Conservation (phyloP, 2,888 invertebrate genomes). For the Acanthosoma haemorrhoidale region DNA sequence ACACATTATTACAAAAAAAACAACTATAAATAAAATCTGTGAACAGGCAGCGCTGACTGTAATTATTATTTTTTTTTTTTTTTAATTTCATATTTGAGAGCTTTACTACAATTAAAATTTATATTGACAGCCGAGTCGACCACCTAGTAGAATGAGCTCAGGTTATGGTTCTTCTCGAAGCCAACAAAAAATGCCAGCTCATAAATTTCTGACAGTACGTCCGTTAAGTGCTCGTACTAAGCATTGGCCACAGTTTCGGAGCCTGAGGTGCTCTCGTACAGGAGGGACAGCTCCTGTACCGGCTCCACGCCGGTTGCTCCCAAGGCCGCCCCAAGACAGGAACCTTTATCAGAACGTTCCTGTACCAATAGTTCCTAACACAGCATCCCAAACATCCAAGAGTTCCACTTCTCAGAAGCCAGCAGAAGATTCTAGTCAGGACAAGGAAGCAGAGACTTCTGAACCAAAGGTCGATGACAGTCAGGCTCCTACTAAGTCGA, state of each 20-base stretch:
- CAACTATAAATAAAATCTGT: too few relatives aligned
- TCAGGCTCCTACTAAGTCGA: background rate
- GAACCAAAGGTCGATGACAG: background rate
- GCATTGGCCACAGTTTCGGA: constrained; percentile 43
- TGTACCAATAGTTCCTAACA: constrained; percentile 48
- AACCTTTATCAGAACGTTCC: constrained; percentile 55
- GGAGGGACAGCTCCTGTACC: constrained; percentile 42
- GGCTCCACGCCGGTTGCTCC: constrained; percentile 42
- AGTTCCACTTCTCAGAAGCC: background rate
- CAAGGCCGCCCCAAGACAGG: constrained; percentile 40
- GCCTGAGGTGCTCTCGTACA: constrained; percentile 39
- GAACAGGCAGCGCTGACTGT: too few relatives aligned
- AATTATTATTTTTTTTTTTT: too few relatives aligned
- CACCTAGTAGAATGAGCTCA: constrained; percentile 48
- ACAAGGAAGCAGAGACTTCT: background rate
- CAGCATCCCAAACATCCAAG: background rate
- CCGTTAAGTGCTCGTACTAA: constrained; percentile 28
- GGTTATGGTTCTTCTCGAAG: constrained; percentile 51
- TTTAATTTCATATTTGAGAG: background rate
- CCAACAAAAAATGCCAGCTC: constrained; percentile 37
- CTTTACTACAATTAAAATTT: background rate
- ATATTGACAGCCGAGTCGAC: constrained; percentile 42
- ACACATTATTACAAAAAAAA: too few relatives aligned
- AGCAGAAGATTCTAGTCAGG: background rate
- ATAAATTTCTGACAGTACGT: constrained; percentile 35